Conservation (phyloP, 2,113 vertebrate species). For the Chauna torquata region DNA sequence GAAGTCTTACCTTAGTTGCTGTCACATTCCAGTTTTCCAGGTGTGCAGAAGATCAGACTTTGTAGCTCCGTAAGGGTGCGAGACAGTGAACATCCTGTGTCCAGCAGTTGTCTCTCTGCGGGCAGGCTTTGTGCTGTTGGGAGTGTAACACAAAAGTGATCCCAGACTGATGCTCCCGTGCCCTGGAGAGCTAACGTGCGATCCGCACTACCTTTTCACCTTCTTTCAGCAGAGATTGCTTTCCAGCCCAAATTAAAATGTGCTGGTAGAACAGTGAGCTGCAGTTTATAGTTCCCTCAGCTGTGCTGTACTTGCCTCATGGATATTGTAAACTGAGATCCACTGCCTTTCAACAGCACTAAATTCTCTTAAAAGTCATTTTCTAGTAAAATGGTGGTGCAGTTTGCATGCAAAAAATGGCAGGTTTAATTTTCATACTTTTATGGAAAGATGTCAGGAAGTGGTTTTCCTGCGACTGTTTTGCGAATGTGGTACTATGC, state of each 20-base stretch:
- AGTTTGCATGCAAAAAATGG: background rate
- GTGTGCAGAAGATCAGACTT: background rate
- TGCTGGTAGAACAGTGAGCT: background rate
- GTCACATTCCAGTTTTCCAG: background rate
- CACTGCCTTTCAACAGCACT: background rate
- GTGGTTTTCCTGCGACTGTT: background rate
- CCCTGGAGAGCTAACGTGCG: background rate
- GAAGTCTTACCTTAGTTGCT: background rate
- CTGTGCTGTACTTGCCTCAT: conserved; percentile 33
- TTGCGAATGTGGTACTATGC: background rate
- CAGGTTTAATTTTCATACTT: background rate
- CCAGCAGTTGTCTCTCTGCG: too few relatives aligned
- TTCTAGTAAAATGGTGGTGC: background rate
- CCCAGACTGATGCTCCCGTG: fast-evolving
- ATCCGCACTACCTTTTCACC: background rate
- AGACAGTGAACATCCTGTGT: too few relatives aligned
- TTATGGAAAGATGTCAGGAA: background rate
- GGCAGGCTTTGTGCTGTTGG: background rate
- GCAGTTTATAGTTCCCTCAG: background rate
- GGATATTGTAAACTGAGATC: background rate
- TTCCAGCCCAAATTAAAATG: background rate
- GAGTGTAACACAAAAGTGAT: background rate
- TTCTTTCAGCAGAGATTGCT: background rate
- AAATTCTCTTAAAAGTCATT: conserved; percentile 38
- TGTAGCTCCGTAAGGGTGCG: background rate